Base-by-base conservation (phyloP, 2,888 invertebrate species). In the Hipparchia semele region DNA sequence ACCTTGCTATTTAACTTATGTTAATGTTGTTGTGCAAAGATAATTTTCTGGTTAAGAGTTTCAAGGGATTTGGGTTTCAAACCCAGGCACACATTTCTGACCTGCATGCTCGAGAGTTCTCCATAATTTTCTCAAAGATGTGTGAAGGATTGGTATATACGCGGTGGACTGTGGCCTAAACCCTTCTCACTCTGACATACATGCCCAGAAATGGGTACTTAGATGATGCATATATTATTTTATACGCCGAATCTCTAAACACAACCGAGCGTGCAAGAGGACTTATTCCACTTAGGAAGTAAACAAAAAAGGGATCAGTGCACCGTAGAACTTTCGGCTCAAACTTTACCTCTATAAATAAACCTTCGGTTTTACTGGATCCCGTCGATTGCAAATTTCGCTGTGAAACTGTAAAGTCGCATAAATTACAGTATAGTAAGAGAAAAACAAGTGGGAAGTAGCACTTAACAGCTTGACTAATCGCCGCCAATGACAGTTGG, bases 381-480 rank as follows among this genome's bases (percentile, higher is more conserved):
- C 86, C 83, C 85, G 88, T 84, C 92, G 90, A 94, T 93, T 91
- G 89, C 91, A 91, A 92, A 93, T 92, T 93, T 91, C 85, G 84
- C 82, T 86, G 86, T 85, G 82, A 83, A 92, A 92, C 91, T 92
- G 90, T 86, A 87, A 92, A 93, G 92, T 92, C 92, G 89, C 92
- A 93, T 94, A 92, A 94, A 94, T 94, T 93, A 92, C 90, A 86
- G 89, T 88, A 90, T 84, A 87, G 87, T 79, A 85, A 86, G 90
- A 90, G 90, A 93, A 94, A 93, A 93, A 93, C 91, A 91, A 91
- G 90, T 86, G 87, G 86, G 86, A 90, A 92, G 91, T 90, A 91
- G 90, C 91, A 92, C 93, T 94, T 91, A 92, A 87, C 86, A 86
- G 87, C 86, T 89, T 92, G 92, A 92, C 88, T 92, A 92, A 94